phyloP scores from a whole-genome alignment of 2,797 vertebrate species.

The Brachyalestes nurse region DNA sequence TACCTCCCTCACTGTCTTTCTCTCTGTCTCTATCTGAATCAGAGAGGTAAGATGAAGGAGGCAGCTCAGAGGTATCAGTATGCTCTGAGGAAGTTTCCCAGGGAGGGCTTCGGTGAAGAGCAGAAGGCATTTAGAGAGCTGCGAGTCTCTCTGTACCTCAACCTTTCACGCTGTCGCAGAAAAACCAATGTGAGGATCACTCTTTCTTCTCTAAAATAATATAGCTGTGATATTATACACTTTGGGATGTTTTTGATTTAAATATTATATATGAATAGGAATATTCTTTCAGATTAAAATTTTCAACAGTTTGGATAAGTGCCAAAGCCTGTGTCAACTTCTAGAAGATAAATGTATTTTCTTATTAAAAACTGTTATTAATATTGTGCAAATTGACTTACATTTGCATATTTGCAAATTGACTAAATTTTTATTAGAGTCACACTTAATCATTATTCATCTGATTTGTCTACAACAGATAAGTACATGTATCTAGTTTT shows the following conservation, averaged over 20 bases:
- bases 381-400: no score
- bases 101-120: constrained; percentile 97
- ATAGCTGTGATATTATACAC: background rate
- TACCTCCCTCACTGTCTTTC: background rate
- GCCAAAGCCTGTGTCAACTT: background rate
- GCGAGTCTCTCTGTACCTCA: constrained; percentile 93
- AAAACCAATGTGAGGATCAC: constrained; percentile 93
- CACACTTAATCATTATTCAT: no score
- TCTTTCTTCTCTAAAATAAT: background rate
- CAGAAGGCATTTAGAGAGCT: constrained; percentile 96
- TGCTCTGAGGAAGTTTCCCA: constrained; percentile 94
- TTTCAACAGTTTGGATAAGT: background rate
- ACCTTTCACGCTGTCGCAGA: constrained; percentile 94
- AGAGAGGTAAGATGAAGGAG: constrained; percentile 99
- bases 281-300: background rate
- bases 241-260: background rate
- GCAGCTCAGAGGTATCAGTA: constrained; percentile 98
- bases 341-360: no score
- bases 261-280: no score
- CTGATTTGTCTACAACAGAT: background rate
- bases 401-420: no score
- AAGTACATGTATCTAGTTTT: no score
- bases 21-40: constrained; percentile 24
- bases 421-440: no score
- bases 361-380: no score